Evolutionary conservation across 2,797 vertebrate genomes (phyloP).

Genomic region (Sardinella longiceps): DNA sequence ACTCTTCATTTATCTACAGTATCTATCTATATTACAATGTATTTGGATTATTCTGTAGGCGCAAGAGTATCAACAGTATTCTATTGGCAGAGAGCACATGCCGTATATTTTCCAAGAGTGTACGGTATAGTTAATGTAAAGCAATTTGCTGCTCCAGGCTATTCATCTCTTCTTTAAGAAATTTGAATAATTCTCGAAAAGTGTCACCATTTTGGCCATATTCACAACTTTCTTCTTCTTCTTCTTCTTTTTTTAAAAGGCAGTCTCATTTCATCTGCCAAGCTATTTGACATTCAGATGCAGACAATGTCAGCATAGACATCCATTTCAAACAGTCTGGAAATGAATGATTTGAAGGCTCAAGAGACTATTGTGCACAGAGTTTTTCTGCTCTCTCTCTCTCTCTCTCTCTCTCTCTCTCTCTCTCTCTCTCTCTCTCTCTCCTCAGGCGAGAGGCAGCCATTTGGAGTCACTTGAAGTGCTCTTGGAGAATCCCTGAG

Average conservation of each 20-base stretch:
- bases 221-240: constrained; percentile 32
- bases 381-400: background rate
- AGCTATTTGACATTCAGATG: constrained; percentile 56
- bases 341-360: constrained; percentile 12
- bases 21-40: background rate
- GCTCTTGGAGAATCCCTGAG: constrained; percentile 19
- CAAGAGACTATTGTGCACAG: background rate
- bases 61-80: background rate
- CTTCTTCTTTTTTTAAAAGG: constrained; percentile 31
- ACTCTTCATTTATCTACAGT: too few species aligned
- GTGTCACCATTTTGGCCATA: background rate
- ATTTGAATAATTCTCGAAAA: background rate
- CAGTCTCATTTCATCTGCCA: constrained; percentile 27
- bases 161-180: background rate
- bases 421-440: background rate
- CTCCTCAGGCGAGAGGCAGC: constrained; percentile 18
- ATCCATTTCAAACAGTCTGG: constrained; percentile 11
- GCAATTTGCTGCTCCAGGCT: background rate
- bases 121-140: background rate
- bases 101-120: background rate
- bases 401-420: background rate
- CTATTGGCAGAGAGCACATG: background rate
- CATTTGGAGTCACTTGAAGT: constrained; percentile 16
- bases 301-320: constrained; percentile 60
- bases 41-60: background rate